Evolutionary conservation across 2,888 invertebrate genomes (phyloP), one percentile per base, ranked within the genome.

Genomic region (Autographa gamma): DNA sequence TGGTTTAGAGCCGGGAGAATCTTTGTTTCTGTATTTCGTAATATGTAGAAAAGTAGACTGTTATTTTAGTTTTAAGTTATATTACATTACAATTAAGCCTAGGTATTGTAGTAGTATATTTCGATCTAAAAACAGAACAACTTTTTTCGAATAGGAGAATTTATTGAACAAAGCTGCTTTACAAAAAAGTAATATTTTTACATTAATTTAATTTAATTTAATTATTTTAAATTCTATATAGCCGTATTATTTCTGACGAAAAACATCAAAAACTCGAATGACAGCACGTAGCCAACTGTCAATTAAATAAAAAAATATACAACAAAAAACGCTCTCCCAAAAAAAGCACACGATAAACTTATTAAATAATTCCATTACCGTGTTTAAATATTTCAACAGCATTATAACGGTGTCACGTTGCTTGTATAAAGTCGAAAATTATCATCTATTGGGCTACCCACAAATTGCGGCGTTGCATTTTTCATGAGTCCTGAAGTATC

Each of bases 391-490:
- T 77, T 76, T 52, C 48, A 41, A 61, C 18, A 71, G 62, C 54
- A 60, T 71, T 76, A 66, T 48, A 85, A 86, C 75, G 61, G 78
- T 68, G 67, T 84, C 78, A 73, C 69, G 76, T 74, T 78, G 74
- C 68, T 64, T 66, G 81, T 86, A 87, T 88, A 89, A 90, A 88
- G 81, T 82, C 81, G 74, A 83, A 87, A 89, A 91, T 90, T 88
- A 91, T 89, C 86, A 86, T 69, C 86, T 84, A 71, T 71, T 87
- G 85, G 88, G 85, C 81, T 88, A 88, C 86, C 83, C 86, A 85
- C 92, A 95, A 95, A 95, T 94, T 95, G 93, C 89, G 81, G 84
- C 85, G 89, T 89, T 95, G 94, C 94, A 95, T 94, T 93, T 95
- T 95, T 94, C 95, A 95, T 95, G 94, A 95, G 91, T 77, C 77